Evolutionary conservation across 2,888 invertebrate genomes (phyloP), one percentile per base, ranked within the genome.

Genomic region (Cephus pulcher): DNA sequence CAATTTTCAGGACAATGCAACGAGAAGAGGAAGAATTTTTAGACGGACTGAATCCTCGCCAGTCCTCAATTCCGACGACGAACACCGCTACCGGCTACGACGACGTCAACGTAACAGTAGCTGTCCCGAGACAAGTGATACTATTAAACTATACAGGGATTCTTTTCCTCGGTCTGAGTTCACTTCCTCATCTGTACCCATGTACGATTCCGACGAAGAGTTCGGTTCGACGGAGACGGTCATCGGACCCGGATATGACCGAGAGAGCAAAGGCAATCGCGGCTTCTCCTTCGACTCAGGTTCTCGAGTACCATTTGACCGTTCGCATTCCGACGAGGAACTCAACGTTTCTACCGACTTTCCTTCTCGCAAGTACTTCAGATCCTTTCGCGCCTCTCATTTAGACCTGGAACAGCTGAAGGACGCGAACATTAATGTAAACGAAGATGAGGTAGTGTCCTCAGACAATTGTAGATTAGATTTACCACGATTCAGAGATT

Each of bases 141-240:
- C 86, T 2, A 76, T 69, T 12, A 75, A 30, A 78, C 75, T 74
- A 75, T 15, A 40, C 12, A 40, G 37, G 37, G 15, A 40, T 15
- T 40, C 37, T 40, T 40, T 40, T 40, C 37, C 37, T 40, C 37
- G 37, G 15, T 40, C 37, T 40, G 37, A 70, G 37, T 73, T 73
- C 78, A 75, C 80, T 30, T 78, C 82, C 15, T 79, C 76, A 33
- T 80, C 80, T 33, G 4, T 40, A 12, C 37, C 15, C 37, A 85
- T 85, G 35, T 80, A 88, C 37, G 89, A 88, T 75, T 90, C 90
- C 71, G 90, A 90, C 82, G 90, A 91, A 40, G 91, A 91, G 68
- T 90, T 90, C 77, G 91, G 91, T 32, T 91, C 91, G 23, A 85
- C 86, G 80, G 91, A 91, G 80, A 91, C 91, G 32, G 90, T 91